phyloP scores from a whole-genome alignment of 2,888 invertebrate species.

The Steinernema scapterisci region DNA sequence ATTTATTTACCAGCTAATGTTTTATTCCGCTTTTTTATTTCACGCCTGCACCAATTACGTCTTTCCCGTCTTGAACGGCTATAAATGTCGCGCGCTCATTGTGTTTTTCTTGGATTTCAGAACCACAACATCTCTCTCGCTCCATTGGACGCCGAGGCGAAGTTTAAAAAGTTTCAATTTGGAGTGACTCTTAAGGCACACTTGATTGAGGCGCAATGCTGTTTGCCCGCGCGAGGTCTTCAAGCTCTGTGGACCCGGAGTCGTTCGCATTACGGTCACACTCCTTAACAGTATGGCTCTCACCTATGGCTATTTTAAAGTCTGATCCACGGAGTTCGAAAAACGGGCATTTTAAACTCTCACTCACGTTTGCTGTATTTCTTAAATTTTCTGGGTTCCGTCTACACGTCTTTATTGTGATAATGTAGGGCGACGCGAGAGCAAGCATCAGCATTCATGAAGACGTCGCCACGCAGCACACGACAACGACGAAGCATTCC shows the following conservation, averaged over 20 bases:
- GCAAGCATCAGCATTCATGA: conserved; percentile 26
- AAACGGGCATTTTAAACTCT: neutral
- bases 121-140: neutral
- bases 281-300: conserved; percentile 24
- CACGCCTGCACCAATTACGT: too few species aligned
- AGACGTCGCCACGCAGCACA: neutral
- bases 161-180: neutral
- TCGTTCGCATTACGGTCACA: conserved; percentile 31
- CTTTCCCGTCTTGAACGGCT: too few species aligned
- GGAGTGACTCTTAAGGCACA: conserved; percentile 19
- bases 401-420: conserved; percentile 6
- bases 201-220: conserved; percentile 46
- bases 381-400: conserved; percentile 20
- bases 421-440: conserved; percentile 13
- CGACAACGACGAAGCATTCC: conserved; percentile 4
- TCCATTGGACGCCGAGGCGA: neutral
- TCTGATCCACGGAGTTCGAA: neutral
- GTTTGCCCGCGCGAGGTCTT: conserved; percentile 58
- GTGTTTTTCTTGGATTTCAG: neutral
- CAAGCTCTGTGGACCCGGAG: conserved; percentile 53
- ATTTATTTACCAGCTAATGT: conserved; percentile 6
- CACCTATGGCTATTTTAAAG: neutral
- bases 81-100: too few species aligned
- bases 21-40: neutral
- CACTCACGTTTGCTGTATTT: neutral